phyloP scores from a whole-genome alignment of 1,140 invertebrate species.

The Calephelis nemesis region DNA sequence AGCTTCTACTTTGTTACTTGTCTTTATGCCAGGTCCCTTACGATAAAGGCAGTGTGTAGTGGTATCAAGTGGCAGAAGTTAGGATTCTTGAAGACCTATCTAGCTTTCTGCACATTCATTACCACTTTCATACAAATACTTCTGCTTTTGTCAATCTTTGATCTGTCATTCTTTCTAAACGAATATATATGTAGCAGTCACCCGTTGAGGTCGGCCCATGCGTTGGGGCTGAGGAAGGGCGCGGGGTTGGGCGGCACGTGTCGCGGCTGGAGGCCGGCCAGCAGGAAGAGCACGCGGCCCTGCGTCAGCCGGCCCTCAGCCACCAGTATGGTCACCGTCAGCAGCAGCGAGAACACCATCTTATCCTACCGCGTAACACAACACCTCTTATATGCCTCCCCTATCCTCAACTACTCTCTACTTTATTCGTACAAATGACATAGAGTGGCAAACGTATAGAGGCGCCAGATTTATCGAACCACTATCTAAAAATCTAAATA shows the following conservation, averaged over 20 bases:
- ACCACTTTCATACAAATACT: too few species aligned
- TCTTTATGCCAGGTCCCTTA: too few species aligned
- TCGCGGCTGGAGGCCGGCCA: constrained; percentile 87
- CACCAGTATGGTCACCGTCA: constrained; percentile 91
- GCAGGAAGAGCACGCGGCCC: constrained; percentile 91
- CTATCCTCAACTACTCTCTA: too few species aligned
- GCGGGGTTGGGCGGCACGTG: constrained; percentile 54
- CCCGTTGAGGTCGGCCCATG: constrained; percentile 89
- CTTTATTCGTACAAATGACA: too few species aligned
- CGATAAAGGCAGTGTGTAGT: too few species aligned
- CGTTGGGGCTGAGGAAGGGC: constrained; percentile 77
- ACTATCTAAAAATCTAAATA: too few species aligned
- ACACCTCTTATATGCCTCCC: constrained; percentile 20
- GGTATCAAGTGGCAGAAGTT: too few species aligned
- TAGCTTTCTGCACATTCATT: too few species aligned
- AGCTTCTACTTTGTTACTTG: too few species aligned
- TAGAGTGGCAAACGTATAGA: too few species aligned
- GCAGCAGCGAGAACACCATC: constrained; percentile 92
- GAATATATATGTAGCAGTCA: constrained; percentile 28
- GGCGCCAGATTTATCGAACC: too few species aligned
- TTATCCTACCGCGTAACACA: constrained; percentile 83
- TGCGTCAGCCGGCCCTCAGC: constrained; percentile 84
- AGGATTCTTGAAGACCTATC: too few species aligned
- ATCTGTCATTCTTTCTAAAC: neutral
- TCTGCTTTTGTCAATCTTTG: neutral